Base-by-base conservation (phyloP, 2,797 vertebrate species). In the Pogoniulus pusillus region DNA sequence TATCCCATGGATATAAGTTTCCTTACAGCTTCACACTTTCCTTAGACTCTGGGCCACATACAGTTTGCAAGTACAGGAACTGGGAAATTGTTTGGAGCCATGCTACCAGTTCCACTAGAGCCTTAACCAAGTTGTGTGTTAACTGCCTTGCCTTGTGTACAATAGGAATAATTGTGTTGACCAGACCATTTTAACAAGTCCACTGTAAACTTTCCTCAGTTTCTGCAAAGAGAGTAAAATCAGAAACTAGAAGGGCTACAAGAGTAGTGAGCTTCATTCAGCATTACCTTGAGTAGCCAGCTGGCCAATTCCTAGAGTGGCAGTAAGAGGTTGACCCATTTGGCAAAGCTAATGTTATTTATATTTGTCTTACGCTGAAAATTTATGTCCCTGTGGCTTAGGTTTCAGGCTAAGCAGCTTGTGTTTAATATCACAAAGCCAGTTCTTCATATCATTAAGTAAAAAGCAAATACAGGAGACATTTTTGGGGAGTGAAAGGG, bases 241-340 rank as follows among this genome's bases (percentile, higher is more conserved):
- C 54, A 89, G 83, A 85, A 89, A 75, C 69, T 72, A 71, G 71
- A 89, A 84, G 15, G 43, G 23, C 51, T 70, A 89, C 47, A 54
- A 85, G 77, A 84, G 89, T 78, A 82, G 55, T 79, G 60, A 86
- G 62, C 54, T 93, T 78, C 86, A 79, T 85, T 88, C 81, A 93
- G 27, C 34, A 41, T 83, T 84, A 81, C 83, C 85, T 85, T 89
- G 70, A 39, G 85, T 83, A 87, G 73, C 89, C 89, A 94, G 80
- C 70, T 94, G 88, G 51, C 73, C 75, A 65, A 81, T 91, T 94
- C 65, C 73, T 92, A 72, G 30, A 26, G 58, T 87, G 64, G 57
- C 85, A 85, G 24, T 59, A 83, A 87, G 89, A 91, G 53, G 32
- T 35, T 94, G 94, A 93, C 86, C 86, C 57, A 93, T 91, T 93